phyloP scores from a whole-genome alignment of 2,113 vertebrate genomes.

The Agelaius phoeniceus region DNA sequence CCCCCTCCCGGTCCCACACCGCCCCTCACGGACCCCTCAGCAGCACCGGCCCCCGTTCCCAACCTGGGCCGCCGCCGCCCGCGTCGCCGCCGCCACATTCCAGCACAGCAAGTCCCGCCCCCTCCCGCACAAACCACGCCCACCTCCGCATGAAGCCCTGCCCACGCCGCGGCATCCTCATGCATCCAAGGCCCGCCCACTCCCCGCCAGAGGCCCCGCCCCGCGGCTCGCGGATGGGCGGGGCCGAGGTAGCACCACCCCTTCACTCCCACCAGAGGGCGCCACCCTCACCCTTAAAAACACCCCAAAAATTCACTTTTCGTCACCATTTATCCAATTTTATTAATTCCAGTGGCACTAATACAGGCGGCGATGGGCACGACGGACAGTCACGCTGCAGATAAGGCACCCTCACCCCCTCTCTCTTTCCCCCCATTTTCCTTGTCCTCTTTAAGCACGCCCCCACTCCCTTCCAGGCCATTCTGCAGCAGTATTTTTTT shows the following conservation, averaged over 20 bases:
- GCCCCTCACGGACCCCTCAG: too few relatives aligned
- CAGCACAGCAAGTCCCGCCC: not conserved
- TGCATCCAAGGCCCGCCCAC: not conserved
- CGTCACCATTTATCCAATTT: slow-evolving; percentile 66
- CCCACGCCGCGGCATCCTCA: not conserved
- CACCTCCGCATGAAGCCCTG: not conserved
- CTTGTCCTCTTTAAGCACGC: not conserved
- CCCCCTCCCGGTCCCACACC: too few relatives aligned
- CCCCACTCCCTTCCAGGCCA: not conserved
- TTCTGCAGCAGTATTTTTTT: not conserved
- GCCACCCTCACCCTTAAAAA: not conserved
- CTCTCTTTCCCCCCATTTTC: not conserved
- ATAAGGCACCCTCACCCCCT: not conserved
- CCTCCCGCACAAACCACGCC: not conserved
- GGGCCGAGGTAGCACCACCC: fast-evolving
- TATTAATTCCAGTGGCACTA: slow-evolving; percentile 78
- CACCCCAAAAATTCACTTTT: fast-evolving
- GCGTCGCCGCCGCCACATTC: not conserved
- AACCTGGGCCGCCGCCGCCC: too few relatives aligned
- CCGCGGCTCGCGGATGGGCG: not conserved
- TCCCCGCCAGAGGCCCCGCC: not conserved
- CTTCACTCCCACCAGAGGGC: fast-evolving
- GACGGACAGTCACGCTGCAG: slow-evolving; percentile 49
- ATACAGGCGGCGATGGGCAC: slow-evolving; percentile 68
- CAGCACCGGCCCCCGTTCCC: too few relatives aligned